Base-by-base conservation (phyloP, 2,797 vertebrate genomes). In the Passerculus sandwichensis region DNA sequence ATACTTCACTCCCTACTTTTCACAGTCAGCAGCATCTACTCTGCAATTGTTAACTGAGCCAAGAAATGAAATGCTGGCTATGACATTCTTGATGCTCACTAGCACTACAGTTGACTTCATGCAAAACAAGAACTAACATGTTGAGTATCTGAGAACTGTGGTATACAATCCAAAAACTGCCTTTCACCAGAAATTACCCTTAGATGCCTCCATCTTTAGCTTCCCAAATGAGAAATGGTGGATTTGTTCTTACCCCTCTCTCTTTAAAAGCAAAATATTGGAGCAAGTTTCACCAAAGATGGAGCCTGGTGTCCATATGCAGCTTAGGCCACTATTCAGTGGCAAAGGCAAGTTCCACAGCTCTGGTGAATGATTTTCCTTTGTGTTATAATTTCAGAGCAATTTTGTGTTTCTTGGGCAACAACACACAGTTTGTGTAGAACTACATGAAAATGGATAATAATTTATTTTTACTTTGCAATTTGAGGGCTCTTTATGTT, bases 11-110 rank as follows among this genome's bases (percentile, higher is more conserved):
- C 40, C 11, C 14, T 14, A 5, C 38, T 77, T 78, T 77, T 88
- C 87, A 65, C 51, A 92, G 67, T 87, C 88, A 79, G 67, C 36
- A 87, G n/a, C 66, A 48, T 80, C 66, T 88, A 84, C 77, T 76
- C 78, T 64, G 48, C 81, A 85, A 64, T 20, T 10, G 36, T 93
- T 88, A 80, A 57, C 34, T 67, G 61, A 89, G 71, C 45, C 82
- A 89, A 89, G 69, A 85, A 91, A 50, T 64, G 18, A 82, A 93
- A 92, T 80, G 50, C 67, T 93, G 40, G 66, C 66, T 76, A 66
- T 69, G 54, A 78, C 29, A 91, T 61, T 19, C 54, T 72, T 3
- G 5, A 15, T 85, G 25, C 38, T 77, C 74, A 19, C 64, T 89
- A 70, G 29, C 51, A 64, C 38, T 72, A 65, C 57, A 85, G 34